Base-by-base conservation (phyloP, 2,888 invertebrate species). In the Miltochrista miniata region DNA sequence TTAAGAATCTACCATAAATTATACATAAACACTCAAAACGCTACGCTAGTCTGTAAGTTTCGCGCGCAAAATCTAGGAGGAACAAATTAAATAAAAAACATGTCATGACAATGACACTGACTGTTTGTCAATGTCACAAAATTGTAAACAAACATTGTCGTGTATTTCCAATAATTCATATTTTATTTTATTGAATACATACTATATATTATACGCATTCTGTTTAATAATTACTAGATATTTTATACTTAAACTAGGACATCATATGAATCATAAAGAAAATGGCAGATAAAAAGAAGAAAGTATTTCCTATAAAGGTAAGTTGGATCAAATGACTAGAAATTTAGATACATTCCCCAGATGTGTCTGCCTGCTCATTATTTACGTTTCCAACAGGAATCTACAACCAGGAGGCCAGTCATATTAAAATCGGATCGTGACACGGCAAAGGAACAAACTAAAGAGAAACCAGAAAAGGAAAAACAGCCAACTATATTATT, bases 401-500 rank as follows among this genome's bases (percentile, higher is more conserved):
- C 79, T 11, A 78, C 85, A 2, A 78, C 85, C 1, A 80, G 83
- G 35, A 74, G 91, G 37, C 91, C 92, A 13, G 76, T 92, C 9
- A 92, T 92, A 56, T 69, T 91, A n/a, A 92, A 92, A 64, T 90
- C 90, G 9, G 92, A 92, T 48, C 79, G 92, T 18, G 92, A 92
- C 37, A 51, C 69, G 24, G 33, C 74, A 1, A 86, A 88, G 68
- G 90, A 92, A 31, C 76, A 66, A 43, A 36, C 42, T 7, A 90
- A 87, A 70, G 88, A 89, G 1, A 90, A 87, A 58, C 72, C 59
- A 36, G 88, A 88, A 44, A 92, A 89, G 65, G 92, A 92, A 51
- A 92, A 85, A 56, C 94, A 93, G 60, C 95, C 95, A 1, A 95
- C 95, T 12, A 94, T 95, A 64, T 93, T 95, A 64, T 80, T 95